phyloP scores from a whole-genome alignment of 2,888 invertebrate genomes.

The Rhagium mordax region DNA sequence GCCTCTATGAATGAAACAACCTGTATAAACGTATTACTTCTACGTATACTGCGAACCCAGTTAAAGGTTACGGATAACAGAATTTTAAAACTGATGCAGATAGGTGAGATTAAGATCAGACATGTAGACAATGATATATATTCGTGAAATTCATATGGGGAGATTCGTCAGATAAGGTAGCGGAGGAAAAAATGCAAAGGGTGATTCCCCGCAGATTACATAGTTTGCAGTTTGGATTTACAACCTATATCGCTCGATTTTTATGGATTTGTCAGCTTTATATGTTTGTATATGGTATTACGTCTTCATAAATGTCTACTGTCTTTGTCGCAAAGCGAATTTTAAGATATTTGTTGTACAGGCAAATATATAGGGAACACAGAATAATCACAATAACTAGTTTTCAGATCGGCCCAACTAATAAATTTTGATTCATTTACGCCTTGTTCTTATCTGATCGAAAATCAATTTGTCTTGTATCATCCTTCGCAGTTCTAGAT shows the following conservation, averaged over 20 bases:
- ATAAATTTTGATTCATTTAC: too few species aligned
- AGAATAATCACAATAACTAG: too few species aligned
- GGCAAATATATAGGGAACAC: neutral
- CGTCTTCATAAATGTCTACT: slow-evolving; percentile 49
- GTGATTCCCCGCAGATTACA: slow-evolving; percentile 65
- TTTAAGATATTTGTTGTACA: neutral
- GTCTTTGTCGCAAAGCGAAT: neutral
- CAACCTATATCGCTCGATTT: slow-evolving; percentile 63
- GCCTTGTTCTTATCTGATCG: too few species aligned
- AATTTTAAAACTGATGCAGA: neutral
- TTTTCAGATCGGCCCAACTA: too few species aligned
- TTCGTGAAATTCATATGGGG: slow-evolving; percentile 51
- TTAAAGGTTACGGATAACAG: neutral
- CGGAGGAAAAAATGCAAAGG: slow-evolving; percentile 54
- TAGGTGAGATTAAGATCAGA: slow-evolving; percentile 23
- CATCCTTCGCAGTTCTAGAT: too few species aligned
- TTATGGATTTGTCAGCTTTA: slow-evolving; percentile 68
- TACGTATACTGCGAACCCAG: too few species aligned
- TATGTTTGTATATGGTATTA: slow-evolving; percentile 65
- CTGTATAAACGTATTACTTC: too few species aligned
- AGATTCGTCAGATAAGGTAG: slow-evolving; percentile 46
- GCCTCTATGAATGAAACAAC: too few species aligned
- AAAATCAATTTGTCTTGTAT: too few species aligned
- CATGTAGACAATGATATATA: slow-evolving; percentile 58
- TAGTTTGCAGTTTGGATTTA: slow-evolving; percentile 69